Base-by-base conservation (phyloP, 2,797 vertebrate species). In the Poeciliopsis turneri region DNA sequence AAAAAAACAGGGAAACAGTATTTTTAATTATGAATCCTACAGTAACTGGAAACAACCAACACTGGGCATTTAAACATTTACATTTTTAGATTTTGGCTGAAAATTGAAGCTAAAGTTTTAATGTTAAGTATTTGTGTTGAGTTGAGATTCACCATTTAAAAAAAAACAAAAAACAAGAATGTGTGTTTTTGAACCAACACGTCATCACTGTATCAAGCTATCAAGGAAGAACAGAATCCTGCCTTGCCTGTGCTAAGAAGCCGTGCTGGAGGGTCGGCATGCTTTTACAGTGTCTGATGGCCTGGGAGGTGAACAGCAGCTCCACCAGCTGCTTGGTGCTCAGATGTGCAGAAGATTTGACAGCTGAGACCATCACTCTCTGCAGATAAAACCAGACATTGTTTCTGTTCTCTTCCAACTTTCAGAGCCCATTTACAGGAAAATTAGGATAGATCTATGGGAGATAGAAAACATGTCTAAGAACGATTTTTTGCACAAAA, bases 201-300 rank as follows among this genome's bases (percentile, higher is more conserved):
- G 0, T 23, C 9, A 39, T 66, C 28, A 8, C 13, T 30, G 57
- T 15, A 16, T 16, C 30, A 0, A 61, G 25, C 53, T n/a, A 1
- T n/a, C 12, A 28, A n/a, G n/a, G 53, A n/a, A 12, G 25, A 1
- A 57, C 55, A n/a, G n/a, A 13, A 30, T 20, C 33, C 9, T 3
- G 15, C 10, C 76, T 82, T 94, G 98, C 98, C 97, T 99, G 98
- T 5, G 97, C 97, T 0, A 99, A 94, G 93, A 99, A 98, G 76
- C 98, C 97, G 0, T 98, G 98, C 84, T 99, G 97, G 92, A 98
- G 93, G 0, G 96, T 96, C 1, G 97, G 97, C 66, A 96, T 90
- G 72, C 95, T 97, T 93, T 98, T 99, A 91, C 97, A 98, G 92
- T 98, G 97, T 41, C 96, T 93, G 0, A 97, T 96, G 25, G 97